These are phyloP conservation scores for Macropodus opercularis DNA, from an alignment of 2,797 vertebrate genomes.

Conservation along the genomic window DNA sequence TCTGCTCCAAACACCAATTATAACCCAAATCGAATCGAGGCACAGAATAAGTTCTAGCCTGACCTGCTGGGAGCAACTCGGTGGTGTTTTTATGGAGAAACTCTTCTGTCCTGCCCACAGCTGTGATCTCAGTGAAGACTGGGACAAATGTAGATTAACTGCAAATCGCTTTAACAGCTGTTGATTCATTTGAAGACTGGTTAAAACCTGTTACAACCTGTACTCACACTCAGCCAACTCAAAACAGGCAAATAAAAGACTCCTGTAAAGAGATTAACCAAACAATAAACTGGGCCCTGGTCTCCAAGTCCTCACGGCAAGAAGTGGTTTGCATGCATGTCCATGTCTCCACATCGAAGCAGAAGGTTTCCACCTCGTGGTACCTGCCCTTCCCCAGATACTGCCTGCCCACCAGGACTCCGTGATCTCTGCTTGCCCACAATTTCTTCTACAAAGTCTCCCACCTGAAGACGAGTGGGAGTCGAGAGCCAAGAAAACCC, in stretches of 20 bases:
- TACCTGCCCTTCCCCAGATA: too few relatives aligned
- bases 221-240: not conserved
- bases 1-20: slow-evolving; percentile 11
- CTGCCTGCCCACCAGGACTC: not conserved
- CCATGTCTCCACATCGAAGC: too few relatives aligned
- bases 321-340: not conserved
- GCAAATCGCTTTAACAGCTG: too few relatives aligned
- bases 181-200: slow-evolving; percentile 2
- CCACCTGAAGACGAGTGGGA: not conserved
- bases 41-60: too few relatives aligned
- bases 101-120: too few relatives aligned
- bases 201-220: not conserved
- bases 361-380: too few relatives aligned
- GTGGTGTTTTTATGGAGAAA: too few relatives aligned
- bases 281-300: slow-evolving; percentile 9
- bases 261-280: not conserved
- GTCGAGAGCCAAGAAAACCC: not conserved
- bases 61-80: too few relatives aligned
- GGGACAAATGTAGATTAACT: not conserved
- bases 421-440: too few relatives aligned
- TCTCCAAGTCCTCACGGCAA: slow-evolving; percentile 2
- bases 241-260: slow-evolving; percentile 29
- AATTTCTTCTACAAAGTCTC: not conserved
- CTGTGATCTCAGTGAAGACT: not conserved
- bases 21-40: slow-evolving; percentile 1